Base-by-base conservation (phyloP, 2,888 invertebrate species). In the Epirrita christyi region DNA sequence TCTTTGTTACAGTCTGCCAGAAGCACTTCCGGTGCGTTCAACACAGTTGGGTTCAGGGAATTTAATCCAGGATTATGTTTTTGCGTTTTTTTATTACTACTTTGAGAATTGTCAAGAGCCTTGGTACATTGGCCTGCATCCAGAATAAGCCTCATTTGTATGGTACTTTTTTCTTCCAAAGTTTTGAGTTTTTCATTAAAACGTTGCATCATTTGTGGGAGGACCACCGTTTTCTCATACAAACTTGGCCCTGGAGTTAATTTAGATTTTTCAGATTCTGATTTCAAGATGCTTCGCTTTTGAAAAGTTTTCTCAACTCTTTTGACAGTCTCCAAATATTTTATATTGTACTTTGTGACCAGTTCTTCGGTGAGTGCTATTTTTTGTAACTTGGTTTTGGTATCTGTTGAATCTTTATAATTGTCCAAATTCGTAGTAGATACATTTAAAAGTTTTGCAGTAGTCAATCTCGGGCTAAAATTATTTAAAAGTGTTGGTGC, bases 161-260 rank as follows among this genome's bases (percentile, higher is more conserved):
- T 21, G 13, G 49, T 50, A n/a, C 48, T 63, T 9, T 52, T 49
- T 13, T 45, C 60, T 11, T 70, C 63, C 1, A 61, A 13, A 0
- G 14, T 41, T 10, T 45, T 53, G 9, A 69, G 61, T 38, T 70
- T 70, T 0, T 59, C 55, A 0, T 61, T 56, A 27, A 82, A 46
- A 1, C 79, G 64, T 0, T 64, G 51, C 67, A 81, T 72, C 13
- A 81, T 72, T 47, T 75, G 71, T 0, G 82, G 82, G 10, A 82
- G 50, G 0, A 71, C 64, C 0, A 72, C 46, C 8, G 65, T 64
- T 48, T 82, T 83, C 36, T 82, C 81, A 6, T 73, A 41, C 13
- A 80, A 66, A 47, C 67, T 70, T 0, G 81, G 78, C 0, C 81
- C 83, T 64, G 60, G 70, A 0, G 77, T 80, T 11, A 67, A 74